Evolutionary conservation across 1,140 invertebrate species (phyloP), one percentile per base, ranked within the genome.

Genomic region (Anoplolepis gracilipes): DNA sequence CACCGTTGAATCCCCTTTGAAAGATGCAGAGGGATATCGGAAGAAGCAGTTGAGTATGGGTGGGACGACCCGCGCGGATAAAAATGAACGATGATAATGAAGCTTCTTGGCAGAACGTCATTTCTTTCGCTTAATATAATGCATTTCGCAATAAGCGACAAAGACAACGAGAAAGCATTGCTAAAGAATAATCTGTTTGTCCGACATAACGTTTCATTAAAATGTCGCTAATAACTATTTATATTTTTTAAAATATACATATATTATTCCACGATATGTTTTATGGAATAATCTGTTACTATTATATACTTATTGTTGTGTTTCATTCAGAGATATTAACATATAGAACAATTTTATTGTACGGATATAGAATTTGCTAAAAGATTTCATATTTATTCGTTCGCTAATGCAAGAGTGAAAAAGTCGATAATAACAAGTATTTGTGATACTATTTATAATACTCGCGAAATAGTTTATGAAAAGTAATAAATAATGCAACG

Each of bases 21-120:
- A 82, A 82, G 72, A 73, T 82, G 67, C 61, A 82, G 25, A 46
- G 25, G 36, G 28, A 59, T 82, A 82, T 82, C 25, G 67, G 28
- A 19, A 59, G 53, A 82, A 73, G 42, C 36, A 19, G 25, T 28
- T 53, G 55, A 13, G n/a, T 72, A 10, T 39, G 19, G 19, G 49
- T n/a, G 49, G 49, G 36, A 25, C 19, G 39, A 73, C 59, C 19
- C 28, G 67, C 25, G 53, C 53, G 78, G 78, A 82, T 70, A 72
- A 72, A 72, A 53, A 81, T 72, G 67, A 72, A 81, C 78, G 78
- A 73, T 61, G 78, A 46, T 82, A 82, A 82, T 73, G 53, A 73
- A 59, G 53, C 78, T 61, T 72, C 67, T 82, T 59, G 67, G 13
- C 53, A 53, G 25, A 59, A 33, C 55, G 36, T 59, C 36, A 57